A percentile compares a stretch with the other conserved stretches of the same genome.
These are phyloP conservation scores for Suncus etruscus DNA, from an alignment of 2,113 vertebrate genomes.

Conservation along the genomic window DNA sequence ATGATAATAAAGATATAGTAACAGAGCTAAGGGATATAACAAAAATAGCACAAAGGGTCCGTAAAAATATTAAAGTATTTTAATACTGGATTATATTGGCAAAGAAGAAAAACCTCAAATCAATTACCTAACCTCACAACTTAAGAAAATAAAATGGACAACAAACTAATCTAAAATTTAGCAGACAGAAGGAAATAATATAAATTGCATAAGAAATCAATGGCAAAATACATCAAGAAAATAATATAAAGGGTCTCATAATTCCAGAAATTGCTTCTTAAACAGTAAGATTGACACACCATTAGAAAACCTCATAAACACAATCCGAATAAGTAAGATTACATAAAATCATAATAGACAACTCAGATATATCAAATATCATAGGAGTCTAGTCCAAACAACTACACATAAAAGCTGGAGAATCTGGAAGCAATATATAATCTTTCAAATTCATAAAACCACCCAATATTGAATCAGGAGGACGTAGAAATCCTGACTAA, in stretches of 20 bases:
- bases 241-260: background rate
- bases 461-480: background rate
- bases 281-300: background rate
- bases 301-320: background rate
- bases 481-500: background rate
- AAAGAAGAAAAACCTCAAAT: no score
- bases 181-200: background rate
- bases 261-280: background rate
- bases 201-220: background rate
- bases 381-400: background rate
- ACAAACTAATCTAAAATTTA: no score
- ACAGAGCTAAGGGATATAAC: no score
- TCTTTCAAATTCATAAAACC: background rate
- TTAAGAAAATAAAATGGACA: no score
- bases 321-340: background rate
- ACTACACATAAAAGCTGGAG: background rate
- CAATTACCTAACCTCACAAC: no score
- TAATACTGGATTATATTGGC: no score
- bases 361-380: background rate
- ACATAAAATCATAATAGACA: background rate
- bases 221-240: background rate
- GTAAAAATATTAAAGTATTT: no score
- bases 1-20: no score
- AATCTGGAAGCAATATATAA: background rate
- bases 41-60: no score